Evolutionary conservation across 2,113 vertebrate species (phyloP), one percentile per base, ranked within the genome.

Genomic region (Eubucco bourcierii): DNA sequence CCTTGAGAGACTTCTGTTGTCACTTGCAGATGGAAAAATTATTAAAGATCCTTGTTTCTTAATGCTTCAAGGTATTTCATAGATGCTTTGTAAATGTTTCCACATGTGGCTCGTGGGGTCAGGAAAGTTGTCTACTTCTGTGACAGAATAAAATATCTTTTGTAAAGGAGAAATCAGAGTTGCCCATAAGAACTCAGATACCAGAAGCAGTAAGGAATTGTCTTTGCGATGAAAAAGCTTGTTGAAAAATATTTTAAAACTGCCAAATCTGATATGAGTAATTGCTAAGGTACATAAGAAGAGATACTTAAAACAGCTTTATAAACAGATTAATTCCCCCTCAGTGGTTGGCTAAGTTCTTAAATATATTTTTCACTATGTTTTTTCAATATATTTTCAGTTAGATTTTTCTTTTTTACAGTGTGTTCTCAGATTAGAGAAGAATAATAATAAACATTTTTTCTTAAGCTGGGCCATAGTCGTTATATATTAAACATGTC

Each of bases 311-410:
- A 66, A 68, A 80, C 6, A 59, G 37, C 70, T 28, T 21, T 47
- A 23, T 65, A 65, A 87, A 70, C 3, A 58, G 41, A 66, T 24
- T 0, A 55, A 74, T 80, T 86, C 25, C 14, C n/a, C 16, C 7
- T 66, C 29, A 28, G 0, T 27, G 21, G 20, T 1, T 70, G 7
- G 3, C 3, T 29, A 33, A 1, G 6, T 12, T 1, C 24, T 52
- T 23, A 24, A 52, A 24, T 52, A 52, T 24, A 24, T 11, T 24
- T 52, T 24, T 12, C 23, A 52, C 50, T 21, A 47, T 23, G 3
- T 52, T 24, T 52, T 52, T 50, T 23, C 21, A 50, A 50, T 23
- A 50, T 50, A 50, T 50, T 50, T 41, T 41, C 15, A 15, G 3
- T 52, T 24, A 41, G 41, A 6, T 13, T 52, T 52, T 39, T 61